phyloP scores from a whole-genome alignment of 2,888 invertebrate genomes.

The Agonopterix subpropinquella region DNA sequence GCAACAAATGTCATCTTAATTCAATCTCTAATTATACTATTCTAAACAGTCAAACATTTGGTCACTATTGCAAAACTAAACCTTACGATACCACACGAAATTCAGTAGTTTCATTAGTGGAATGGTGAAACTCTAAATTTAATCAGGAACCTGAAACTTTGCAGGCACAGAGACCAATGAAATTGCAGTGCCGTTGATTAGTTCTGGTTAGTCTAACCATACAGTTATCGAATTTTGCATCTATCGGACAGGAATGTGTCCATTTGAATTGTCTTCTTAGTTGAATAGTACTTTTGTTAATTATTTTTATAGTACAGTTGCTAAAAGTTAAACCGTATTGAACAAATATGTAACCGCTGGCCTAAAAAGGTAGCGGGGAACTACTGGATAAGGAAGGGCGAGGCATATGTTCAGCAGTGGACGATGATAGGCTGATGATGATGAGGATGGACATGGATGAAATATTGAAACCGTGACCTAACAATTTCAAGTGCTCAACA shows the following conservation, averaged over 20 bases:
- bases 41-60: neutral
- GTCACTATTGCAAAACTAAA: neutral
- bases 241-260: constrained; percentile 15
- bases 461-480: too few species aligned
- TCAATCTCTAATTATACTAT: too few species aligned
- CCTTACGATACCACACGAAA: constrained; percentile 14
- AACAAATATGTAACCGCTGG: too few species aligned
- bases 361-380: too few species aligned
- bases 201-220: constrained; percentile 53
- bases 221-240: constrained; percentile 39
- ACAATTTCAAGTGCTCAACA: too few species aligned
- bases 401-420: too few species aligned
- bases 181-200: constrained; percentile 45
- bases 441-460: too few species aligned
- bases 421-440: too few species aligned
- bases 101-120: constrained; percentile 20
- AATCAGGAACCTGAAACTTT: constrained; percentile 50
- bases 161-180: constrained; percentile 17
- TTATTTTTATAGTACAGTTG: neutral
- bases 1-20: too few species aligned
- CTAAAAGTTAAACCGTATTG: too few species aligned
- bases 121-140: constrained; percentile 49
- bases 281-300: neutral
- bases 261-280: constrained; percentile 1
- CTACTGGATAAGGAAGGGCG: too few species aligned